Base-by-base conservation (phyloP, 2,113 vertebrate species). In the Eulemur macaco region DNA sequence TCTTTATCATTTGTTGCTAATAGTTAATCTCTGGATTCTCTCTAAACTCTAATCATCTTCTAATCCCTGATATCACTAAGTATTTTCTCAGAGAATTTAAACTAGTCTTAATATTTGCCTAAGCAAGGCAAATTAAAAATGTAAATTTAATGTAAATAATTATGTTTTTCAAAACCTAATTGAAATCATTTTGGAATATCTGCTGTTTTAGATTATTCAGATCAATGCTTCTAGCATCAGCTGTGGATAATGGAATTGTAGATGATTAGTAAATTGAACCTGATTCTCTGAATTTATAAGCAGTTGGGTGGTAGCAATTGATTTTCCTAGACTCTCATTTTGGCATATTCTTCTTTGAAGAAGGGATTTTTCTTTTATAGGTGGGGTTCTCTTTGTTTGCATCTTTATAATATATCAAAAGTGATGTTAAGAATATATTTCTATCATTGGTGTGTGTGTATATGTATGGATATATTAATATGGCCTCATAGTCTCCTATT, bases 91-190 rank as follows among this genome's bases (percentile, higher is more conserved):
- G 39, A 58, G 25, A 96, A 83, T 80, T 76, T 71, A 95, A 94
- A 74, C 1, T 29, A 78, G 29, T 86, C 91, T 89, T 94, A 76
- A 93, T 86, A 71, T 82, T 96, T 97, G 3, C 29, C 15, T 54
- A 91, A 77, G 5, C 68, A 56, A 91, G 9, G 15, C 8, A 77
- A 96, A 93, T 94, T 82, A 88, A 64, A 12, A 91, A 91, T 93
- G 29, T 73, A 89, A 96, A 97, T 82, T 92, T 96, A 96, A 81
- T 92, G 56, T 52, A 96, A 94, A 93, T 84, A 80, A 86, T 60
- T 94, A 54, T 45, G 14, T 83, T 93, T 94, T 95, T 80, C 12
- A 58, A 84, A 95, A 83, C 52, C 27, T 11, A 58, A 15, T 94
- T 82, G 50, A 97, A 95, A 80, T 93, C 6, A 54, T 69, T 93